Evolutionary conservation across 2,888 invertebrate genomes (phyloP).

Genomic region (Ectobius pallidus): DNA sequence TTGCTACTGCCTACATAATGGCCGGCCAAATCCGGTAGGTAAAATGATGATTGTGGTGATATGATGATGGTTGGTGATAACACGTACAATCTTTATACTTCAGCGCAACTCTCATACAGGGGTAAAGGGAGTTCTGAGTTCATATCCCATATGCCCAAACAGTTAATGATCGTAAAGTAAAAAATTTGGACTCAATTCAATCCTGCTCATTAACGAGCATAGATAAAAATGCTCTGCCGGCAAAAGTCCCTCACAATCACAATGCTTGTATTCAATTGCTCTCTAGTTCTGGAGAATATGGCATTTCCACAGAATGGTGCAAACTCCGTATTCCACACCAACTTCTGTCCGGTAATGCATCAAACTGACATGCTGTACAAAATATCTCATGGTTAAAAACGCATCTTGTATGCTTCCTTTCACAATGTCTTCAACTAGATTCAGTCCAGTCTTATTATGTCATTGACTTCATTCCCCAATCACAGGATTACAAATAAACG

Average conservation of each 20-base stretch:
- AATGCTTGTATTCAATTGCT: background rate
- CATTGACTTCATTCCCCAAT: conserved; percentile 36
- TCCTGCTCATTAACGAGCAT: background rate
- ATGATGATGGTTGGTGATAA: conserved; percentile 35
- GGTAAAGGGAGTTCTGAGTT: conserved; percentile 9
- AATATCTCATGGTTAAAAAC: conserved; percentile 24
- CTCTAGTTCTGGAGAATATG: too few relatives aligned
- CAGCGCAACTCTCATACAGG: background rate
- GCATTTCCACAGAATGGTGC: too few relatives aligned
- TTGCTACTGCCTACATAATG: conserved; percentile 19
- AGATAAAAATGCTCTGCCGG: conserved; percentile 18
- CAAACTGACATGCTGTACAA: conserved; percentile 30
- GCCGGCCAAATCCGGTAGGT: conserved; percentile 23
- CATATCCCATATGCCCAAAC: conserved; percentile 3
- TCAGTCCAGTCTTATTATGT: conserved; percentile 39
- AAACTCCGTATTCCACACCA: too few relatives aligned
- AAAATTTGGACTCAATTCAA: conserved; percentile 13
- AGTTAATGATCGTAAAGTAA: conserved; percentile 16
- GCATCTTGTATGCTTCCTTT: conserved; percentile 33
- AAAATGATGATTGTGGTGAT: conserved; percentile 35
- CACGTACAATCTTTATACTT: conserved; percentile 9
- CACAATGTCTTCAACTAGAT: conserved; percentile 38
- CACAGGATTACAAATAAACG: conserved; percentile 42
- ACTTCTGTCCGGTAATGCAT: conserved; percentile 22
- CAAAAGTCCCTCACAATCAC: background rate